phyloP scores from a whole-genome alignment of 2,797 vertebrate species.

The Leptatherina wallacei region DNA sequence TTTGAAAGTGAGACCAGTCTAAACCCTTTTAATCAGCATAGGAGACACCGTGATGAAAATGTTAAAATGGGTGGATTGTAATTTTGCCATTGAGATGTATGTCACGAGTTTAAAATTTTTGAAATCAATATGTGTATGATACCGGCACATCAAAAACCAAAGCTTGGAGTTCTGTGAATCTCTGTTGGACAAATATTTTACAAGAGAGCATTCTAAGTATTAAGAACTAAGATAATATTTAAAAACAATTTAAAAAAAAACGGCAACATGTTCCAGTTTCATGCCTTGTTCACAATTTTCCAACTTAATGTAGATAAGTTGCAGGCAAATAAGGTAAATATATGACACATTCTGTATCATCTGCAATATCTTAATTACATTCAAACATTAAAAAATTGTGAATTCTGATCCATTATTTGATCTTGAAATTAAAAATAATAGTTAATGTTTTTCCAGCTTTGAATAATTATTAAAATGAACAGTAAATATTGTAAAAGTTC shows the following conservation, averaged over 20 bases:
- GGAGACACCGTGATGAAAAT: slow-evolving; percentile 46
- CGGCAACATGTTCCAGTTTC: neutral
- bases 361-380: neutral
- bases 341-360: neutral
- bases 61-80: slow-evolving; percentile 4
- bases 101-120: neutral
- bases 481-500: neutral
- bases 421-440: neutral
- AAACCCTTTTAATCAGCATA: slow-evolving; percentile 62
- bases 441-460: neutral
- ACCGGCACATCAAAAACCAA: neutral
- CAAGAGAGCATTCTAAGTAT: neutral
- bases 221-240: slow-evolving; percentile 4
- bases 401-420: slow-evolving; percentile 9
- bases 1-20: slow-evolving; percentile 70
- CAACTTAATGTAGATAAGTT: neutral
- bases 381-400: neutral
- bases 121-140: no score
- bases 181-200: neutral
- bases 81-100: slow-evolving; percentile 36
- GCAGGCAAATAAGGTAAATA: neutral
- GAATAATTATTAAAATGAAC: neutral
- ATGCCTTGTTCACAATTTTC: neutral
- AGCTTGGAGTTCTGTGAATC: neutral
- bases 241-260: neutral